Evolutionary conservation across 2,113 vertebrate genomes (phyloP), one percentile per base, ranked within the genome.

Genomic region (Pelobates fuscus): DNA sequence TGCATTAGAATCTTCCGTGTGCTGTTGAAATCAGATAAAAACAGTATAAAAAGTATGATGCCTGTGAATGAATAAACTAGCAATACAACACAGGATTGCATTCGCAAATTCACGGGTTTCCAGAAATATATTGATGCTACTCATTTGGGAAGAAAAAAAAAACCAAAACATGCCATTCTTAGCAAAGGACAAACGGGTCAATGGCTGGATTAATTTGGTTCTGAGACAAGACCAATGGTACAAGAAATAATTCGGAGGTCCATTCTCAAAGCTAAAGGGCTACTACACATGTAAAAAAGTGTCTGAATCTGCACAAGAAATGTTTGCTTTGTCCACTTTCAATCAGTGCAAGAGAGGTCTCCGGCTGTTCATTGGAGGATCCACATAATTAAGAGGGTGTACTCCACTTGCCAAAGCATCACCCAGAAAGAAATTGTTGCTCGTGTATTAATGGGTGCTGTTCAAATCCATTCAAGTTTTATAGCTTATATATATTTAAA

Each of bases 271-370:
- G 46, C 18, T 5, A n/a, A 52, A 1, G 17, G 46, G 46, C 46
- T 52, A 52, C 46, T 2, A 52, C 5, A 3, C 46, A n/a, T 52
- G 46, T 5, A 18, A 17, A 49, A 49, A 49, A 21, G 2, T 37
- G 12, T 30, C 52, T 24, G 23, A 61, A 58, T 61, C 55, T 17
- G 65, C 65, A 77, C 65, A 68, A 68, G 25, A 66, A 52, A 44
- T 43, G 43, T 24, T 43, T 37, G 25, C 37, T 2, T 15, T 3
- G n/a, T 21, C 63, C 43, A 15, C n/a, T 59, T 27, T 43, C 15
- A 37, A 70, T 70, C 54, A 23, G 26, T 32, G 29, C 55, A 58
- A 55, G 5, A 11, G 20, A 69, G 29, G 3, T 20, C 17, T 8
- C 5, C 59, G 32, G n/a, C n/a, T n/a, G n/a, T n/a, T n/a, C n/a